Percentiles rank a stretch among this genome's conserved stretches.
phyloP scores from a whole-genome alignment of 2,888 invertebrate genomes.

The Habroteleia sp. region DNA sequence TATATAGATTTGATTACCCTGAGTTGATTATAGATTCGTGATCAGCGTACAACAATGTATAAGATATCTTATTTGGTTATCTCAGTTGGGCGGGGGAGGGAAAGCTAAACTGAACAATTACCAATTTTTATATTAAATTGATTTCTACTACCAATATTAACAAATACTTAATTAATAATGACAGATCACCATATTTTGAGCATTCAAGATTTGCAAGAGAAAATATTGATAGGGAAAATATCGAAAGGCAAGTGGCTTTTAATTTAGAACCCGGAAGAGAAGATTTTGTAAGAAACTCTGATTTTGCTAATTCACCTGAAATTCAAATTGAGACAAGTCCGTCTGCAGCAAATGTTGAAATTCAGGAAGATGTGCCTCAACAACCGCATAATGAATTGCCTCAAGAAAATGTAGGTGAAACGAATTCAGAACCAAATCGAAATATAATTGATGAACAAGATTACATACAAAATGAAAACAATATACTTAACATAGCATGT shows the following conservation, averaged over 20 bases:
- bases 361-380: conserved; percentile 5
- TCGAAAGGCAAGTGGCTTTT: conserved; percentile 5
- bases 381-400: background rate
- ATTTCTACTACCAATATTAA: too few relatives aligned
- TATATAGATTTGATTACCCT: too few relatives aligned
- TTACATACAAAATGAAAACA: background rate
- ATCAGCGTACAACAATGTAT: too few relatives aligned
- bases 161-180: too few relatives aligned
- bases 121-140: too few relatives aligned
- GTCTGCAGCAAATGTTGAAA: background rate
- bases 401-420: background rate
- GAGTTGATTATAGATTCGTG: too few relatives aligned
- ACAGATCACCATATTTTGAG: conserved; percentile 22
- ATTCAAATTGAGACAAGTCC: conserved; percentile 3
- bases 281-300: too few relatives aligned
- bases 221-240: conserved; percentile 8
- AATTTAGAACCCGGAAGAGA: conserved; percentile 23
- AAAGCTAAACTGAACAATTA: too few relatives aligned
- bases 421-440: conserved; percentile 15
- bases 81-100: too few relatives aligned
- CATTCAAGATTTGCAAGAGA: conserved; percentile 1
- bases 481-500: background rate
- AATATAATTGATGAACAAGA: background rate
- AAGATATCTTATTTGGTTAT: too few relatives aligned
- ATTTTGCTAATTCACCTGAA: too few relatives aligned